These are phyloP conservation scores for Acanthopagrus latus DNA, from an alignment of 2,797 vertebrate genomes.

Conservation along the genomic window DNA sequence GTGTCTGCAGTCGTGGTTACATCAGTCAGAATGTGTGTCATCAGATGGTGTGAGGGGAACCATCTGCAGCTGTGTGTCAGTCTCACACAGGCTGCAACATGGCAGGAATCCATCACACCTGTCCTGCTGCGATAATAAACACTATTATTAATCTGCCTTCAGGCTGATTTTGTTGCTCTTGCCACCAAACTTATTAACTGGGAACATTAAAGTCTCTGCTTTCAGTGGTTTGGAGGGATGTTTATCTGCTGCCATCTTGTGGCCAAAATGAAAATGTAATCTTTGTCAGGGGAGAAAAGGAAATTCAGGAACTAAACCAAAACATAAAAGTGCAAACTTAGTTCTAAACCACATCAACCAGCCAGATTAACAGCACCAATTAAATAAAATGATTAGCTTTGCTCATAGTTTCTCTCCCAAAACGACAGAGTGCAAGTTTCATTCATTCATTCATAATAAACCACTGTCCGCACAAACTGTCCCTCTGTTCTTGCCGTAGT, in stretches of 20 bases:
- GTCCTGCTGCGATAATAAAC: neutral
- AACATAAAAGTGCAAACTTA: neutral
- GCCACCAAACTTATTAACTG: neutral
- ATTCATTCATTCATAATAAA: no score
- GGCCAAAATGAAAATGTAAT: constrained; percentile 19
- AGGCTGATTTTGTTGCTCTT: neutral
- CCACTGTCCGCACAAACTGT: neutral
- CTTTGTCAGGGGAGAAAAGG: neutral
- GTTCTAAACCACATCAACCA: neutral
- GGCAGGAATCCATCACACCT: neutral
- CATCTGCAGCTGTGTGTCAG: neutral
- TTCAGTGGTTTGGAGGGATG: neutral
- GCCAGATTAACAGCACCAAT: no score
- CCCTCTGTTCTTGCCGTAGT: constrained; percentile 45
- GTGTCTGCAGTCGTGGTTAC: constrained; percentile 4
- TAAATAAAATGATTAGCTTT: neutral
- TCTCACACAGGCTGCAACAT: neutral
- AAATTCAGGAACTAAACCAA: neutral
- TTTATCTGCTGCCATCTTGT: constrained; percentile 61
- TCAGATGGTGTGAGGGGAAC: neutral
- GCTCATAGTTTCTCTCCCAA: no score
- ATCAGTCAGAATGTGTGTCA: neutral
- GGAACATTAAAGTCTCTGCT: neutral
- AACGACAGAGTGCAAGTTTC: no score
- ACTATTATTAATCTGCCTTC: neutral